Percentiles rank a stretch among this genome's conserved stretches.
These are phyloP conservation scores for Charaxes varanes DNA, from an alignment of 1,140 invertebrate genomes.

Conservation along the genomic window DNA sequence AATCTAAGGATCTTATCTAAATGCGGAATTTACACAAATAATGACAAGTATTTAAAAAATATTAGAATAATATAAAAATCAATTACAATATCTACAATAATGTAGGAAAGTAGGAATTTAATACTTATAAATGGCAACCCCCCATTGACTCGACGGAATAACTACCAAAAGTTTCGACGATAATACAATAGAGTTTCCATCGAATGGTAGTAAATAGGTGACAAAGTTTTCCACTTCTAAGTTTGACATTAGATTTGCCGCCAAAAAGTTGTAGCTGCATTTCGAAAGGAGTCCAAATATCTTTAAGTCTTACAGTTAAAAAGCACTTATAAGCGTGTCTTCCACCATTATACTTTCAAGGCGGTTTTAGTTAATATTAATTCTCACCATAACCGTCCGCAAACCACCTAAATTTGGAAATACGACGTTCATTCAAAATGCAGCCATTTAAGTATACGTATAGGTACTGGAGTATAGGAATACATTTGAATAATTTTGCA, in stretches of 20 bases:
- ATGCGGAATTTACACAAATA: constrained; percentile 25
- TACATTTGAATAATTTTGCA: too few relatives aligned
- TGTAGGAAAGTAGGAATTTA: constrained; percentile 17
- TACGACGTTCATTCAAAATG: too few relatives aligned
- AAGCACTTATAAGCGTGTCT: too few relatives aligned
- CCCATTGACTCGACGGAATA: constrained; percentile 13
- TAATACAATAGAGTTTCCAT: constrained; percentile 24
- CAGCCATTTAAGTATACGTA: too few relatives aligned
- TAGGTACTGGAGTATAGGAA: too few relatives aligned
- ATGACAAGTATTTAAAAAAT: constrained; percentile 8
- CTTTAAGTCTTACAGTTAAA: too few relatives aligned
- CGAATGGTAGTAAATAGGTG: constrained; percentile 10
- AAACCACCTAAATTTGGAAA: too few relatives aligned
- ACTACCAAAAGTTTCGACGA: constrained; percentile 23
- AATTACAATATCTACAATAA: constrained; percentile 13
- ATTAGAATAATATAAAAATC: constrained; percentile 14
- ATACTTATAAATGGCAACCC: constrained; percentile 23
- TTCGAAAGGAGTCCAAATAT: too few relatives aligned
- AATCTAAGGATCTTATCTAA: constrained; percentile 37
- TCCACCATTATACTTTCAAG: too few relatives aligned
- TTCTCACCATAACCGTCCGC: too few relatives aligned
- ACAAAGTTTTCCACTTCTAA: constrained; percentile 14
- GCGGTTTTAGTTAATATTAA: too few relatives aligned
- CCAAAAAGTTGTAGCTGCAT: constrained; percentile 3
- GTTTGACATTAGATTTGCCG: constrained; percentile 16